Conservation (phyloP, 2,797 vertebrate species). For the Chromis chromis region DNA sequence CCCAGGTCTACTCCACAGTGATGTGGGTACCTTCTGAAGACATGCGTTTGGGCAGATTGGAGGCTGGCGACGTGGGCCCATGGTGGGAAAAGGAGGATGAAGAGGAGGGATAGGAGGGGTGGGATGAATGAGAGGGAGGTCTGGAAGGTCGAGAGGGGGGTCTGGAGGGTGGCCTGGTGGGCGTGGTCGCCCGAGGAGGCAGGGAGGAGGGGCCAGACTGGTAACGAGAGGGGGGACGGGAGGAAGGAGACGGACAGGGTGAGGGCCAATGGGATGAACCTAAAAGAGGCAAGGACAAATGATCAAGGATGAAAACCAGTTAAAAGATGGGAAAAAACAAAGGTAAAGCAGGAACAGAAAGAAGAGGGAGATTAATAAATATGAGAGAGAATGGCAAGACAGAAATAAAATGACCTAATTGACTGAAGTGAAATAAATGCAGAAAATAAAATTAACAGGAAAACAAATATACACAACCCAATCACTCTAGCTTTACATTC, state of each 20-base stretch:
- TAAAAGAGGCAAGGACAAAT: conserved; percentile 91
- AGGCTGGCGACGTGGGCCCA: conserved; percentile 95
- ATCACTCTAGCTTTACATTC: not conserved
- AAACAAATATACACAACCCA: conserved; percentile 18
- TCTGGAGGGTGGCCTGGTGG: conserved; percentile 99
- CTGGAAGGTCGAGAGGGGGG: conserved; percentile 99
- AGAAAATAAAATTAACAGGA: conserved; percentile 13
- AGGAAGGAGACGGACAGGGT: conserved; percentile 99
- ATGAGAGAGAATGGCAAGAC: conserved; percentile 57
- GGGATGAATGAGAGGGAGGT: conserved; percentile 98
- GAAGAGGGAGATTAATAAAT: conserved; percentile 49
- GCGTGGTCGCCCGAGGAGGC: conserved; percentile 98
- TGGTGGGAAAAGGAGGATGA: conserved; percentile 97
- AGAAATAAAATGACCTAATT: conserved; percentile 28
- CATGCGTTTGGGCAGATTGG: conserved; percentile 99
- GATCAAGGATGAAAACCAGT: conserved; percentile 87
- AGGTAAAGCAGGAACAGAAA: conserved; percentile 69
- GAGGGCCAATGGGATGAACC: conserved; percentile 95
- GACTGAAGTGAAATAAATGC: not conserved
- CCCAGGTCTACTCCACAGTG: conserved; percentile 79
- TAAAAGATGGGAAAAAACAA: conserved; percentile 79
- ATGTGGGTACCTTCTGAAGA: conserved; percentile 97
- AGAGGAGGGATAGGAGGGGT: conserved; percentile 96
- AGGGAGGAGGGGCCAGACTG: conserved; percentile 98
- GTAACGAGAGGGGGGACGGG: conserved; percentile 99